Conservation (phyloP, 2,113 vertebrate genomes). For the Haplochromis vanheusdeni region DNA sequence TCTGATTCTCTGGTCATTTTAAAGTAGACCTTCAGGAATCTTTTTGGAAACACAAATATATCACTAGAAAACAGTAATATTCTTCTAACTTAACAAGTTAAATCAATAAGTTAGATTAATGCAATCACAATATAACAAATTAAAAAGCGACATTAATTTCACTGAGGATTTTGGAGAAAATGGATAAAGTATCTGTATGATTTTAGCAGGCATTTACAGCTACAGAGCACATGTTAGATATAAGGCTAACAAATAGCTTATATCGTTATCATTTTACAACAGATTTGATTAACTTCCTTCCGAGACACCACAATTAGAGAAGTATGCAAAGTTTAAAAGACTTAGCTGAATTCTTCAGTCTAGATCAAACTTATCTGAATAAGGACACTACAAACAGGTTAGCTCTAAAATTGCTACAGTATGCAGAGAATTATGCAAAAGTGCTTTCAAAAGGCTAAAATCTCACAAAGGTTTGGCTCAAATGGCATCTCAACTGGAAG, state of each 20-base stretch:
- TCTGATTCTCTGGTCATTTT: neutral
- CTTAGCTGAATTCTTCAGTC: neutral
- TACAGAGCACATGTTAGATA: neutral
- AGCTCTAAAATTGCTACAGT: constrained; percentile 5
- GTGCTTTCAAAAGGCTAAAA: neutral
- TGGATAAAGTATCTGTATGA: neutral
- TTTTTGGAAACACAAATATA: neutral
- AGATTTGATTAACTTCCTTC: neutral
- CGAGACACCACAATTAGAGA: neutral
- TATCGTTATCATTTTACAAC: neutral
- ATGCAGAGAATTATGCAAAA: neutral
- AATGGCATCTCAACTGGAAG: neutral
- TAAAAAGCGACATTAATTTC: neutral
- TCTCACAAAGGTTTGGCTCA: neutral
- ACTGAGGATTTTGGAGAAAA: neutral
- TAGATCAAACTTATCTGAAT: neutral
- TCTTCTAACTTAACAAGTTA: neutral
- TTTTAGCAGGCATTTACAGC: neutral
- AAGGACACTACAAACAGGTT: neutral
- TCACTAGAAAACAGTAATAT: neutral
- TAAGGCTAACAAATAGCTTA: neutral
- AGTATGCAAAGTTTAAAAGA: neutral
- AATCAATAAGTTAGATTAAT: neutral
- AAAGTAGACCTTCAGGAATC: neutral
- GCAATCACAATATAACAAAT: neutral